Evolutionary conservation across 2,888 invertebrate species (phyloP), one percentile per base, ranked within the genome.

Genomic region (Brachypalpus laphriformis): DNA sequence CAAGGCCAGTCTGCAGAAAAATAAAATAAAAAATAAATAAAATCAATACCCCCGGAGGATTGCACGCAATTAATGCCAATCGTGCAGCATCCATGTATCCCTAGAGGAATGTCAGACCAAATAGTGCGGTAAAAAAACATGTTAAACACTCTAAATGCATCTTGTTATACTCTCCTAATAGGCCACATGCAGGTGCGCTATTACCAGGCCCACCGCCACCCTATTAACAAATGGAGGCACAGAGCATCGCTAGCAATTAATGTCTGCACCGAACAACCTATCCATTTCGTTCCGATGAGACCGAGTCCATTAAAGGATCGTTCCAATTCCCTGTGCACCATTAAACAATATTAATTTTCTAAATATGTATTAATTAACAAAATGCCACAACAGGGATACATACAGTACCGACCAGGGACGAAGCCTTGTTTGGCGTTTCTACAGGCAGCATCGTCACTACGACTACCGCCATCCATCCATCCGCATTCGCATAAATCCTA

Each of bases 361-460:
- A 80, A 83, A 83, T 83, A 83, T 80, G 83, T 83, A 70, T 83
- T 83, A 80, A 83, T 83, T 83, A 83, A 74, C 68, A 42, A 83
- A 68, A 78, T 49, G 42, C 40, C 28, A 65, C 51, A 16, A 49
- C 65, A 65, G 45, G 14, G 54, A 47, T 68, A 31, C 74, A 31
- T 54, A 40, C 66, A 25, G 14, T 51, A 34, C 8, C 37, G 20
- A 28, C 37, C 22, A 25, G 11, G 61, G 6, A n/a, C n/a, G n/a
- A n/a, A n/a, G n/a, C 59, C 47, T 37, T 75, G 45, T 68, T 75
- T 49, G 68, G 66, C 61, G 57, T 18, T 11, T 42, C 40, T 18
- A 54, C 42, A 18, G 8, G 3, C 28, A 76, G 47, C 76, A 34
- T 40, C 76, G 18, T 49, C 74, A 57, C 5, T 5, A 25, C 25